Conservation (phyloP, 2,113 vertebrate species). For the Fregata magnificens region DNA sequence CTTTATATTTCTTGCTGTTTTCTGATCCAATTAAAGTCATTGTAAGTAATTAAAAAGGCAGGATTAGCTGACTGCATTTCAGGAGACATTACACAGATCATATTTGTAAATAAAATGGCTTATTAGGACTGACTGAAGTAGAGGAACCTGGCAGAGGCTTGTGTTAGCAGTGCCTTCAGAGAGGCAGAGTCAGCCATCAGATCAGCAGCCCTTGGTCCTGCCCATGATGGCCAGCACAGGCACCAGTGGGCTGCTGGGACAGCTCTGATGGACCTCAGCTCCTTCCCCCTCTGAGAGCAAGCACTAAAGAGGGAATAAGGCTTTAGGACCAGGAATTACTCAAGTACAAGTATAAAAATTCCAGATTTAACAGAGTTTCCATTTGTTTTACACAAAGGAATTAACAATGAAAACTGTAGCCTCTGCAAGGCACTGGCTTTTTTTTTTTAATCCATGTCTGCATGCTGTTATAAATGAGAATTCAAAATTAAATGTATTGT, state of each 20-base stretch:
- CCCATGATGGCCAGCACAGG: not conserved
- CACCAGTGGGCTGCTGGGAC: not conserved
- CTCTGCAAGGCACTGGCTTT: not conserved
- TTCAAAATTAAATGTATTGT: not conserved
- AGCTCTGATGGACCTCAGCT: not conserved
- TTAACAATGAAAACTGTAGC: not conserved
- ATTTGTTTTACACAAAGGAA: not conserved
- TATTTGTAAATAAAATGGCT: not conserved
- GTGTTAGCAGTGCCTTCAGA: not conserved
- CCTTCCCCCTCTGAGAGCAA: not conserved
- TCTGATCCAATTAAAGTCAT: not conserved
- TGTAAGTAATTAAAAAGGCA: slow-evolving; percentile 35
- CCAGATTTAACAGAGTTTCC: not conserved
- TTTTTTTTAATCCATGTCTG: not conserved
- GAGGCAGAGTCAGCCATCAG: not conserved
- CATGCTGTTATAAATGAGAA: not conserved
- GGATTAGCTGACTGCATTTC: not conserved
- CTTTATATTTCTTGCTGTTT: not conserved
- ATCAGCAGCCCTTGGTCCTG: not conserved
- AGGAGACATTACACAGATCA: not conserved
- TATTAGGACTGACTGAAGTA: not conserved
- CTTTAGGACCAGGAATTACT: not conserved
- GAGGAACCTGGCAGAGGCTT: not conserved
- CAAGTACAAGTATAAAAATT: not conserved
- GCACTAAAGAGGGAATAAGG: not conserved